Base-by-base conservation (phyloP, 2,113 vertebrate species). In the Campylorhamphus procurvoides region DNA sequence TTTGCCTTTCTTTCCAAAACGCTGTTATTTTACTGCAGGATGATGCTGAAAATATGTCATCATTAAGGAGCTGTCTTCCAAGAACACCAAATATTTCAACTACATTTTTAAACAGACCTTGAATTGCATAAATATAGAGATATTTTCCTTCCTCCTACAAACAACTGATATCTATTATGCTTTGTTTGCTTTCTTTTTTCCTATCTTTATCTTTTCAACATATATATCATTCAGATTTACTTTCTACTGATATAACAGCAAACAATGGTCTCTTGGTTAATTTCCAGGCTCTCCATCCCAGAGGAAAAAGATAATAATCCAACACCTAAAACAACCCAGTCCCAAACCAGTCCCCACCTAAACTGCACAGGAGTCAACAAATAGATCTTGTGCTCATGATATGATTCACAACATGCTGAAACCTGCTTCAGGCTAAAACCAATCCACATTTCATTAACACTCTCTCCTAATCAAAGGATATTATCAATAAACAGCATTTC, bases 171-270 rank as follows among this genome's bases (percentile, higher is more conserved):
- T 29, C 18, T 56, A 4, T 73, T 75, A 53, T 42, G 7, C 12
- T 87, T 84, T 80, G 9, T 55, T 83, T 93, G 18, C 15, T 87
- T 69, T 81, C 33, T 80, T 89, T 20, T 89, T 89, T 85, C 16
- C 14, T n/a, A 5, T 68, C 29, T 89, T 84, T 87, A 33, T 87
- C 7, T n/a, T 79, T 91, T 67, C 73, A 73, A 83, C 66, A 62
- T 62, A 76, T 78, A 71, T 42, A 40, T 71, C 37, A 50, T 25
- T 83, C 55, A 55, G 19, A 73, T 83, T 86, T 67, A 5, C 71
- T 82, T 94, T 46, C 15, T 12, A 63, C 28, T 46, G 64, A n/a
- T 52, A 19, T 10, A 84, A 44, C 14, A 84, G 46, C 10, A 31
- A 31, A 50, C 14, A 63, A 77, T 52, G 13, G 29, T 69, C 12